Base-by-base conservation (phyloP, 2,797 vertebrate genomes). In the Scomberomorus guttatus region DNA sequence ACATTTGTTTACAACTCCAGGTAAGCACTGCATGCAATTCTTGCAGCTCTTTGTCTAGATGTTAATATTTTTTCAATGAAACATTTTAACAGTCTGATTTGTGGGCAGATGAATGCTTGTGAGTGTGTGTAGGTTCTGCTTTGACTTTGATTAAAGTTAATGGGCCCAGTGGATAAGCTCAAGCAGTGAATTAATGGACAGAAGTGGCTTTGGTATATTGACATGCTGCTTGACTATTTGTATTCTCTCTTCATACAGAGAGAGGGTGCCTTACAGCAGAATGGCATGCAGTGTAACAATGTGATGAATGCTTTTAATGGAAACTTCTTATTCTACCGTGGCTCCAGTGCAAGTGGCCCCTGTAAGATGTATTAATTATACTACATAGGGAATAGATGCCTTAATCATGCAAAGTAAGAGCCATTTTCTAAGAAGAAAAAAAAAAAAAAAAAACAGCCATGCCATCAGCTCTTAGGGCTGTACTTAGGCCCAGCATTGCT, bases 161-260 rank as follows among this genome's bases (percentile, higher is more conserved):
- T 87, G 79, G 77, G 37, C 77, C 63, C 61, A 15, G 83, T 25
- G 72, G 82, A 79, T 79, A 79, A 12, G 61, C 70, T 78, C 77
- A 59, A 82, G 51, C 66, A 51, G 61, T 56, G 82, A 79, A 76
- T 77, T 70, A 87, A 75, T 80, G 81, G 79, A 62, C 48, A 75
- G 59, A 48, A 74, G 59, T 46, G 76, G 39, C 55, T 65, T 71
- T 56, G 17, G 20, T 61, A 17, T 46, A 37, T 57, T 46, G 50
- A 81, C 79, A 50, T 29, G 63, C 51, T 60, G 77, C 58, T 83
- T 29, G 29, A 77, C 27, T 34, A 32, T 79, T 75, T 67, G 54
- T 58, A 12, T 67, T 77, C 57, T 27, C 72, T 39, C 72, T 37
- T 63, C 52, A 14, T 69, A 59, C 51, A 78, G 18, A 2, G 34